Conservation (phyloP, 2,888 invertebrate species). For the Hymenopus coronatus region DNA sequence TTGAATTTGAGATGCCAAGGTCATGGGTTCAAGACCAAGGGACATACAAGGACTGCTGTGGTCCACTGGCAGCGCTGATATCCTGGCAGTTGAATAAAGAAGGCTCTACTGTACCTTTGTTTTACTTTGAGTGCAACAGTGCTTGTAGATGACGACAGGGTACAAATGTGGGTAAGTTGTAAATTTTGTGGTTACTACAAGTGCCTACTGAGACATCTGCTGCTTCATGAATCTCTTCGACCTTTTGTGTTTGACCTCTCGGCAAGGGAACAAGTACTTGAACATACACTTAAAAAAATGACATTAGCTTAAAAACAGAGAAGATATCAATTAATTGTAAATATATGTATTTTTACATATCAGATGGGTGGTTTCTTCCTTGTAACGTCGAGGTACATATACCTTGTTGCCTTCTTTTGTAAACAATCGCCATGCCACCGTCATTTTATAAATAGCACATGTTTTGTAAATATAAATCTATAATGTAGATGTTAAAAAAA, state of each 20-base stretch:
- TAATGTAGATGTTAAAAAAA: constrained; percentile 27
- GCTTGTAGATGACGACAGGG: neutral
- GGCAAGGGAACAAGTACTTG: neutral
- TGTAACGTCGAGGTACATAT: constrained; percentile 18
- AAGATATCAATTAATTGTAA: constrained; percentile 24
- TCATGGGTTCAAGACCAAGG: too few species aligned
- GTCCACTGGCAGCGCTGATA: too few species aligned
- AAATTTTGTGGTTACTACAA: neutral
- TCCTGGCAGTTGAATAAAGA: too few species aligned
- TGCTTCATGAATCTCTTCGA: neutral
- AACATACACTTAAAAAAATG: constrained; percentile 2
- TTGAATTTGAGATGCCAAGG: too few species aligned
- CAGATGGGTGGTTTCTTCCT: constrained; percentile 26
- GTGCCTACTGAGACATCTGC: neutral
- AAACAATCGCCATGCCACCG: constrained; percentile 25
- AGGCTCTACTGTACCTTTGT: too few species aligned
- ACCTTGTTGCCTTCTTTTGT: constrained; percentile 33
- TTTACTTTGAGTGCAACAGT: neutral
- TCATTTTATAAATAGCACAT: constrained; percentile 30
- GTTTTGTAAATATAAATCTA: constrained; percentile 30
- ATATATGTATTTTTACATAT: constrained; percentile 33
- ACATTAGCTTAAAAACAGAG: constrained; percentile 20
- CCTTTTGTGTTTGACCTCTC: neutral
- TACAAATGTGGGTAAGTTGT: neutral
- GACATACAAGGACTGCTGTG: too few species aligned